A percentile compares a stretch with the other conserved stretches of the same genome.
These are phyloP conservation scores for Eurytoma adleriae DNA, from an alignment of 2,888 invertebrate genomes.

Conservation along the genomic window DNA sequence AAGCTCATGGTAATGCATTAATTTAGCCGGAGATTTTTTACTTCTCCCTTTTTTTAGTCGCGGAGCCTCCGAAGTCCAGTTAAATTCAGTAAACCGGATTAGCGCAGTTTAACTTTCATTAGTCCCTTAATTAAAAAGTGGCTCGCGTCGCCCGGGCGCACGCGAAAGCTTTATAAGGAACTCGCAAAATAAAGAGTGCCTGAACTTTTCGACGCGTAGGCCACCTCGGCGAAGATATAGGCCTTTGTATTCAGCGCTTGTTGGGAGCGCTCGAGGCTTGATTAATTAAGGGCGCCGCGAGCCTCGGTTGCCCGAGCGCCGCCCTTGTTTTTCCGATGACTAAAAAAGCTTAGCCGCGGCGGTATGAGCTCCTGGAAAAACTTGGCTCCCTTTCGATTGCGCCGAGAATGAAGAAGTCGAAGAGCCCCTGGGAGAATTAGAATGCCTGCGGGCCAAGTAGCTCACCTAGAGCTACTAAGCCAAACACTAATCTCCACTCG, in stretches of 20 bases:
- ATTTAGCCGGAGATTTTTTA: not conserved
- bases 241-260: conserved; percentile 53
- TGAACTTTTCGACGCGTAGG: conserved; percentile 28
- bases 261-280: conserved; percentile 50
- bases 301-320: not conserved
- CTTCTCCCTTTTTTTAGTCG: not conserved
- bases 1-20: not conserved
- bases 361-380: conserved; percentile 20
- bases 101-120: conserved; percentile 35
- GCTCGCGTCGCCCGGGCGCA: not conserved
- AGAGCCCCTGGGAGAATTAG: too few relatives aligned
- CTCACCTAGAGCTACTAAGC: not conserved
- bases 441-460: not conserved
- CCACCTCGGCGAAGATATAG: conserved; percentile 41
- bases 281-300: conserved; percentile 53
- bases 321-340: conserved; percentile 31
- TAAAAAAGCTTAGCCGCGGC: not conserved
- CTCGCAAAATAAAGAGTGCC: conserved; percentile 40
- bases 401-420: conserved; percentile 14
- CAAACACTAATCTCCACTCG: too few relatives aligned
- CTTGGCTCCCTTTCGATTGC: conserved; percentile 6
- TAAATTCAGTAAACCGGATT: conserved; percentile 24
- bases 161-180: conserved; percentile 20
- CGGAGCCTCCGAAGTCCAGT: not conserved
- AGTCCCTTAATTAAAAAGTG: conserved; percentile 33